Percentiles rank a stretch among this genome's conserved stretches.
Conservation (phyloP, 2,113 vertebrate genomes). For the Pomatostomus ruficeps region DNA sequence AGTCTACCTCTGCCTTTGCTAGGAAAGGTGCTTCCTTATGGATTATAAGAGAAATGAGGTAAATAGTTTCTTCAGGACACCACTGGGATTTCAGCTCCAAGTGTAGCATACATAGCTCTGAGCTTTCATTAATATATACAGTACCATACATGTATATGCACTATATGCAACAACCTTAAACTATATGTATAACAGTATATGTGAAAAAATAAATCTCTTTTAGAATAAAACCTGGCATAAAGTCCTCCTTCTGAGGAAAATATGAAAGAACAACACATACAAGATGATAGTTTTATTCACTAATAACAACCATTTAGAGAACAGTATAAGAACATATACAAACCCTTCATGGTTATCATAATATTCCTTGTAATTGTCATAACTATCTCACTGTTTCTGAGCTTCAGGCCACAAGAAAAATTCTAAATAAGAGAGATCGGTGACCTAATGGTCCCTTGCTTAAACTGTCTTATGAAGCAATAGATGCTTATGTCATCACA, state of each 20-base stretch:
- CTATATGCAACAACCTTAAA: background rate
- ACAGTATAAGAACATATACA: background rate
- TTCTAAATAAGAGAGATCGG: background rate
- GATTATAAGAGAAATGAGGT: background rate
- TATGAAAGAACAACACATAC: background rate
- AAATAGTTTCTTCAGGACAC: background rate
- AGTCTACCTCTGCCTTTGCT: background rate
- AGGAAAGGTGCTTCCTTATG: background rate
- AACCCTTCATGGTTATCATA: background rate
- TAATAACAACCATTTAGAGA: background rate
- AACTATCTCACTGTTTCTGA: background rate
- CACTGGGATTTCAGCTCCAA: background rate
- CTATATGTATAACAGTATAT: background rate
- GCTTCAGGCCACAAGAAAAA: background rate
- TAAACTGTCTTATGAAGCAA: background rate
- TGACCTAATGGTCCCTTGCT: background rate
- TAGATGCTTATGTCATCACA: background rate
- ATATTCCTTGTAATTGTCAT: background rate
- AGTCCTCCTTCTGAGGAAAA: background rate
- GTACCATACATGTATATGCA: background rate
- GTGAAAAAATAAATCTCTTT: background rate
- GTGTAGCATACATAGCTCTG: background rate
- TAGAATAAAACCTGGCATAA: background rate
- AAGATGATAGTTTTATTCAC: background rate
- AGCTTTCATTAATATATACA: background rate